Evolutionary conservation across 2,797 vertebrate genomes (phyloP).

Genomic region (Eulemur mongoz): DNA sequence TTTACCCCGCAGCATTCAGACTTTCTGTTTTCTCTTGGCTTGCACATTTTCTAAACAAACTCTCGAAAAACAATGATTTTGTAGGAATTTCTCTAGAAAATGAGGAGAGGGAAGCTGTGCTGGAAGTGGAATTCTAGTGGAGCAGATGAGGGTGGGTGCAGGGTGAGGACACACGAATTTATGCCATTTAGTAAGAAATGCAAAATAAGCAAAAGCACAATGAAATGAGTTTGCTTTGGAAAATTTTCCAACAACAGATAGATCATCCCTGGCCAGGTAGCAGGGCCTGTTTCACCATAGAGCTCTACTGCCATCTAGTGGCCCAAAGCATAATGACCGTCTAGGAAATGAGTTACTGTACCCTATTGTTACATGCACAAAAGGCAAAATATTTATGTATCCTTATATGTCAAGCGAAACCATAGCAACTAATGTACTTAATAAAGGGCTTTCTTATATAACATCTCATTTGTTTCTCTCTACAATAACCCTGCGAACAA

Average conservation of each 20-base stretch:
- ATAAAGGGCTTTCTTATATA: not conserved
- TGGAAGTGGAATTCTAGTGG: conserved; percentile 10
- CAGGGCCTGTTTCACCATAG: not conserved
- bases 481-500: not conserved
- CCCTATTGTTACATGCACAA: not conserved
- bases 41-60: conserved; percentile 45
- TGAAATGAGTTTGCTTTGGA: conserved; percentile 72
- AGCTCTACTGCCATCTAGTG: conserved; percentile 85
- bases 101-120: not conserved
- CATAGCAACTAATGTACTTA: not conserved
- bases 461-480: not conserved
- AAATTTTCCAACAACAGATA: conserved; percentile 53
- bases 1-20: not conserved
- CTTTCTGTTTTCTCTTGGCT: not conserved
- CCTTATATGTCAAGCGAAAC: not conserved
- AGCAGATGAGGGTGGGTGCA: not conserved
- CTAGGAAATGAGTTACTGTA: accelerated
- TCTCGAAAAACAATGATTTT: not conserved
- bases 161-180: not conserved
- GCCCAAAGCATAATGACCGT: not conserved
- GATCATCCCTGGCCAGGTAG: not conserved
- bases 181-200: conserved; percentile 26
- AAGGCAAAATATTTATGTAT: not conserved
- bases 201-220: conserved; percentile 63
- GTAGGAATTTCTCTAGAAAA: conserved; percentile 42